These are phyloP conservation scores for Brachyrhaphis roseni DNA, from an alignment of 2,797 vertebrate genomes.

Conservation along the genomic window DNA sequence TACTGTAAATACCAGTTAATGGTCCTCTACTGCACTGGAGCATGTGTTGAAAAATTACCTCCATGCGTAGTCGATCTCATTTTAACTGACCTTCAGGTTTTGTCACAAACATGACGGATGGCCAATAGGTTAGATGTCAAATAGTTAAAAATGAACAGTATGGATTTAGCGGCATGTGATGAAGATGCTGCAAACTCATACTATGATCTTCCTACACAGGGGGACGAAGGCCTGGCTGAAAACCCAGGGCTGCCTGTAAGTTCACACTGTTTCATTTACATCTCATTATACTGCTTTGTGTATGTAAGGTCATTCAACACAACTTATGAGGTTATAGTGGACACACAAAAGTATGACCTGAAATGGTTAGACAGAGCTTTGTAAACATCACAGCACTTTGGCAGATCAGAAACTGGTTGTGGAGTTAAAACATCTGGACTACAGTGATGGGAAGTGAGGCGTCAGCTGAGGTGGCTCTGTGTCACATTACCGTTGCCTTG, in stretches of 20 bases:
- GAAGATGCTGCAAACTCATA: constrained; percentile 25
- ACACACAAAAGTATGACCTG: constrained; percentile 28
- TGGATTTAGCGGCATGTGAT: constrained; percentile 21
- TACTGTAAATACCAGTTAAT: constrained; percentile 65
- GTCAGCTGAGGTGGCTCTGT: constrained; percentile 61
- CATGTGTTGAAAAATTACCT: constrained; percentile 30
- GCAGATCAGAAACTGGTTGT: constrained; percentile 14
- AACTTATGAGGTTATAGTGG: constrained; percentile 24
- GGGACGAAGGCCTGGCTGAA: constrained; percentile 86
- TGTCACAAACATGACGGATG: constrained; percentile 28
- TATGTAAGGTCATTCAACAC: constrained; percentile 16
- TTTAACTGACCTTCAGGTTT: constrained; percentile 49
- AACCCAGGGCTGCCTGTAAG: constrained; percentile 84
- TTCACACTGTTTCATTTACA: constrained; percentile 62
- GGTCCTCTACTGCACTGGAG: constrained; percentile 22
- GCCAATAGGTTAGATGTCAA: constrained; percentile 22
- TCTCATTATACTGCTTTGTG: constrained; percentile 43
- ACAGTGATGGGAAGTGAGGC: constrained; percentile 56
- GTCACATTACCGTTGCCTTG: constrained; percentile 55
- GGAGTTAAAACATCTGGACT: constrained; percentile 49
- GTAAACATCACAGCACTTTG: constrained; percentile 58
- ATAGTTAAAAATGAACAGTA: constrained; percentile 24
- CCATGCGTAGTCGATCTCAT: constrained; percentile 38
- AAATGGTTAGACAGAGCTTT: constrained; percentile 36
- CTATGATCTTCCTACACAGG: constrained; percentile 77